Evolutionary conservation across 2,888 invertebrate genomes (phyloP).

Genomic region (Petrolisthes cinctipes): DNA sequence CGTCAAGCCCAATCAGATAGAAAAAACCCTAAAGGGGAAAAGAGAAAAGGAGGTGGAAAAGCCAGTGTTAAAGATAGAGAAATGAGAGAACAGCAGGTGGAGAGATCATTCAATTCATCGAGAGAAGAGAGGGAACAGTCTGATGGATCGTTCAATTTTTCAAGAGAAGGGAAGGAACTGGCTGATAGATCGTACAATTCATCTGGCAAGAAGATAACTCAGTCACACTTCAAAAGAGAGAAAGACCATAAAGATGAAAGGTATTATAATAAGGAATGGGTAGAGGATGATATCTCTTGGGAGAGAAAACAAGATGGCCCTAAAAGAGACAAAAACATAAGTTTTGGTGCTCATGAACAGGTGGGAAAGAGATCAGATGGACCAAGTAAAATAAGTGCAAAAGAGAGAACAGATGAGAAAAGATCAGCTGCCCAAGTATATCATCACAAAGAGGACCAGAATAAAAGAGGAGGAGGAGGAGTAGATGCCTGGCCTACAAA

Average conservation of each 20-base stretch:
- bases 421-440: neutral
- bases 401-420: slow-evolving; percentile 6
- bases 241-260: too few species aligned
- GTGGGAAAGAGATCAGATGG: neutral
- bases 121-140: neutral
- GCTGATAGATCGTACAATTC: neutral
- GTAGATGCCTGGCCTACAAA: neutral
- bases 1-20: neutral
- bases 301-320: too few species aligned
- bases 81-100: neutral
- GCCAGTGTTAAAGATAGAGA: too few species aligned
- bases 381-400: neutral
- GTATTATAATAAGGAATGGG: too few species aligned
- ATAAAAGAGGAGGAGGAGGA: neutral
- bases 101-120: neutral
- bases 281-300: too few species aligned
- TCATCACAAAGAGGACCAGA: neutral
- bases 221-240: too few species aligned
- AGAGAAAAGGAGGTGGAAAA: neutral
- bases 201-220: neutral
- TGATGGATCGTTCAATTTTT: too few species aligned
- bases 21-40: neutral
- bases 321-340: too few species aligned
- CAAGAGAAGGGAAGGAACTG: neutral
- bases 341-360: neutral